Conservation (phyloP, 2,888 invertebrate species). For the Pandemis cinnamomeana region DNA sequence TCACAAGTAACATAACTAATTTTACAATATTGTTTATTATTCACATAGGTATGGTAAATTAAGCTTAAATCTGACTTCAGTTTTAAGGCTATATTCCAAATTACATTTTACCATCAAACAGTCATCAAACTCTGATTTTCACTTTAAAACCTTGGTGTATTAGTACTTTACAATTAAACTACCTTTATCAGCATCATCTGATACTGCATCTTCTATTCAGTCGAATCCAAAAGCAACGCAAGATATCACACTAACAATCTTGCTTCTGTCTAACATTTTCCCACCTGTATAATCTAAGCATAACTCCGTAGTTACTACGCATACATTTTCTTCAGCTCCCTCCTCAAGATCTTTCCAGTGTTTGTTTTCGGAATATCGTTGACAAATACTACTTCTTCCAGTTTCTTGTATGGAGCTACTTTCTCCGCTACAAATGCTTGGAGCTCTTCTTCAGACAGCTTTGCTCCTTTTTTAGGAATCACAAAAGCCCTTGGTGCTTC, state of each 20-base stretch:
- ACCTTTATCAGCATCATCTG: neutral
- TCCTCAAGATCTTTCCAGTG: constrained; percentile 91
- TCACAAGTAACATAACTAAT: too few relatives aligned
- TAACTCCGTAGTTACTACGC: constrained; percentile 48
- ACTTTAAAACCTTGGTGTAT: neutral
- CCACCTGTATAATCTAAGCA: constrained; percentile 3
- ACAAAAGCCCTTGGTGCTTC: constrained; percentile 93
- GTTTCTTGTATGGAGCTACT: constrained; percentile 91
- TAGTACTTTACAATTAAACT: neutral
- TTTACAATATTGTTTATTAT: too few relatives aligned
- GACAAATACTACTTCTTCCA: constrained; percentile 87
- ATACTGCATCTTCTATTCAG: neutral
- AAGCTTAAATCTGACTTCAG: too few relatives aligned
- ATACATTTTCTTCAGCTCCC: constrained; percentile 84
- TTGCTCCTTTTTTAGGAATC: constrained; percentile 81
- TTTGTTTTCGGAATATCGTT: constrained; percentile 89
- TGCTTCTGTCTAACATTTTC: neutral
- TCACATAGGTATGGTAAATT: too few relatives aligned
- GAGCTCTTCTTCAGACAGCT: constrained; percentile 74
- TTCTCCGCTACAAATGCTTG: constrained; percentile 86
- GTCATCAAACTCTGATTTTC: neutral
- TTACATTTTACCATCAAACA: too few relatives aligned
- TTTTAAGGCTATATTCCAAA: too few relatives aligned
- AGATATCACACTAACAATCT: neutral
- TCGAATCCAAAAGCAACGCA: neutral